Evolutionary conservation across 2,113 vertebrate genomes (phyloP), one percentile per base, ranked within the genome.

Genomic region (Hirundichthys speculiger): DNA sequence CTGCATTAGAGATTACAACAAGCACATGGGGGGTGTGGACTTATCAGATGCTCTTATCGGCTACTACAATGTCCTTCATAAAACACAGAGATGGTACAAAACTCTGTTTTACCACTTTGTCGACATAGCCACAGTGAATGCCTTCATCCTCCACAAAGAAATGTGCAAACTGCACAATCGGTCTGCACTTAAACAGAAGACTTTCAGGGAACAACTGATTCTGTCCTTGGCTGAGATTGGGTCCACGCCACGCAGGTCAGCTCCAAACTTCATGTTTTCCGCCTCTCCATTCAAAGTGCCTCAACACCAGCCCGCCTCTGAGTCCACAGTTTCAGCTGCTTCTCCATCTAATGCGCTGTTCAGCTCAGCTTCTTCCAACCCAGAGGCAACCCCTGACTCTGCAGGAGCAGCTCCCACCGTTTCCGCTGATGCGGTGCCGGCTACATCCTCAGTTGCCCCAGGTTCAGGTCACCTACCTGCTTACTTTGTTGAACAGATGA

Each of bases 1-100:
- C 11, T 75, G 69, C 30, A 65, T 88, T 61, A 73, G 59, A n/a
- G 84, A 86, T 42, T 88, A 85, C 75, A 88, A 86, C 77, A 47
- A 64, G 51, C 22, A 88, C 80, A 86, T 86, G 84, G 84, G 86
- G 0, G 86, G 84, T 2, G 86, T 88, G 0, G 82, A 86, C 51
- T 22, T 86, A 27, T 88, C 84, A 0, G 86, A 88, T 2, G 84
- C 84, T 1, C 75, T 88, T 2, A 86, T 88, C 2, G 53, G 67
- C 11, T 86, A 86, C 57, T 88, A 86, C 73, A 86, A 85, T 0
- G 86, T 85, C 43, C 66, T 85, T 13, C 84, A 86, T 16, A 86
- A 85, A 54, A 88, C 82, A 5, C 64, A 42, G 1, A 79, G 65
- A 43, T 88, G 84, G 86, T 88, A 88, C 75, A 86, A 88, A 48